Conservation (phyloP, 2,888 invertebrate species). For the Stegana nigrithorax region DNA sequence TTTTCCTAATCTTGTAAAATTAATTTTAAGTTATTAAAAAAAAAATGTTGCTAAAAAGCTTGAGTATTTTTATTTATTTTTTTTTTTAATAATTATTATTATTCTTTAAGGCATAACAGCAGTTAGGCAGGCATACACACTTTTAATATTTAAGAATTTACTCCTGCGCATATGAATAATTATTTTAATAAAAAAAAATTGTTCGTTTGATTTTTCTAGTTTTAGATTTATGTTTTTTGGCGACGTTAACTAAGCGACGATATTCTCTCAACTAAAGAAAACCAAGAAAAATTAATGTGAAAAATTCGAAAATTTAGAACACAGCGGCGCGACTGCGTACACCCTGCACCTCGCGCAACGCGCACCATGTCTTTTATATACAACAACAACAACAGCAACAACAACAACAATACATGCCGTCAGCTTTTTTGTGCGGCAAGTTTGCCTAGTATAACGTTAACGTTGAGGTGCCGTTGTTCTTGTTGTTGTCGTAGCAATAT, state of each 20-base stretch:
- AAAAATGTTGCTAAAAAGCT: no score
- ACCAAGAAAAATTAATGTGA: constrained; percentile 58
- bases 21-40: no score
- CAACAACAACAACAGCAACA: constrained; percentile 23
- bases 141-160: constrained; percentile 7
- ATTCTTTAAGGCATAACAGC: no score
- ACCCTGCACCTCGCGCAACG: background rate
- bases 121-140: no score
- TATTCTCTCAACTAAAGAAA: constrained; percentile 69
- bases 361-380: constrained; percentile 6
- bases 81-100: constrained; percentile 11
- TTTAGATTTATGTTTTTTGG: constrained; percentile 36
- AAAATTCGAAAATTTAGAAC: constrained; percentile 46
- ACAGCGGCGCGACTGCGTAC: constrained; percentile 41
- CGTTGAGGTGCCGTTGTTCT: background rate
- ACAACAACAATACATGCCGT: constrained; percentile 1
- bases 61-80: constrained; percentile 32
- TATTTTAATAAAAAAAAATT: constrained; percentile 9
- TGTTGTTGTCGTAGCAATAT: background rate
- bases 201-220: constrained; percentile 33
- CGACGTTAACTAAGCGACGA: constrained; percentile 69
- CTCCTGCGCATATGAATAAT: no score
- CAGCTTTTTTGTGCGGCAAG: background rate
- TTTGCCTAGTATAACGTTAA: background rate
- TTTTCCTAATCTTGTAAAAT: no score